A percentile compares a stretch with the other conserved stretches of the same genome.
Evolutionary conservation across 2,888 invertebrate species (phyloP).

Genomic region (Chymomyza caudatula): DNA sequence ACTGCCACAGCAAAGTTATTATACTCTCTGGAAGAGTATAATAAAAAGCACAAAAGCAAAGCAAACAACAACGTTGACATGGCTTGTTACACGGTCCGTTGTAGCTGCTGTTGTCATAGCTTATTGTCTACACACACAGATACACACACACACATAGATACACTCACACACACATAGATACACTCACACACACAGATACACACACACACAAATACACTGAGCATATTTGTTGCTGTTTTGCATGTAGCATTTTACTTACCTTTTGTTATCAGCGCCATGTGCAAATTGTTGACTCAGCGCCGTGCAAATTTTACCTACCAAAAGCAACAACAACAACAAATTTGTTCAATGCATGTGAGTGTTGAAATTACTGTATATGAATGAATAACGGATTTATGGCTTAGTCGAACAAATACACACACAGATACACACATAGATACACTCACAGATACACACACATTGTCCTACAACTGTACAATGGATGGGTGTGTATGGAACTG

Average conservation of each 20-base stretch:
- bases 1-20: background rate
- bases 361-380: conserved; percentile 32
- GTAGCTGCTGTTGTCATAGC: background rate
- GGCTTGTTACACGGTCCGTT: background rate
- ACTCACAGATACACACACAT: background rate
- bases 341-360: conserved; percentile 46
- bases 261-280: conserved; percentile 58
- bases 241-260: conserved; percentile 25
- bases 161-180: background rate
- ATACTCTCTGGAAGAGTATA: background rate
- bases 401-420: background rate
- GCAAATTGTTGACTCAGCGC: conserved; percentile 63
- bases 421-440: background rate
- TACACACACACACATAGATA: conserved; percentile 21
- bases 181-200: conserved; percentile 14
- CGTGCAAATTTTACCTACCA: conserved; percentile 17
- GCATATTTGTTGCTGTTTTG: background rate
- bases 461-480: background rate
- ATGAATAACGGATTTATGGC: conserved; percentile 56
- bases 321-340: conserved; percentile 13
- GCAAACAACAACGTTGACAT: background rate
- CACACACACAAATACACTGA: background rate
- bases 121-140: conserved; percentile 11
- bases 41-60: background rate
- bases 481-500: background rate